Conservation (phyloP, 2,888 invertebrate genomes). For the Helleia helle region DNA sequence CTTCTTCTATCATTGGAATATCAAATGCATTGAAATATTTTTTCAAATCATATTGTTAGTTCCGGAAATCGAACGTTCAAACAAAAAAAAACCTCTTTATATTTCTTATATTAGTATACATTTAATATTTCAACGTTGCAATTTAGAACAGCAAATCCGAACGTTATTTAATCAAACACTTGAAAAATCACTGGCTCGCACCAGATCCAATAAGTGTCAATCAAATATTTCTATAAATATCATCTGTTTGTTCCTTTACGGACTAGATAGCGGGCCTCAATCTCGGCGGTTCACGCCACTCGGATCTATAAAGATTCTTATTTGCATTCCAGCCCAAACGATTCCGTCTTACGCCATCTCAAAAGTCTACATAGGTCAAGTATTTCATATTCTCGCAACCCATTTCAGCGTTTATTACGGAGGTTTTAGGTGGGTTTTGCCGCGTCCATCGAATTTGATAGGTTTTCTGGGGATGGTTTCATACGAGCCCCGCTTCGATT, state of each 20-base stretch:
- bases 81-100: too few species aligned
- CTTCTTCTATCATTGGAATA: too few species aligned
- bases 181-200: too few species aligned
- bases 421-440: constrained; percentile 9
- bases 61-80: too few species aligned
- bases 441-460: constrained; percentile 8
- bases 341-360: constrained; percentile 43
- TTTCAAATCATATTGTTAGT: too few species aligned
- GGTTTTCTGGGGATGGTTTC: constrained; percentile 19
- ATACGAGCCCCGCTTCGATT: constrained; percentile 15
- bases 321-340: constrained; percentile 55
- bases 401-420: constrained; percentile 15
- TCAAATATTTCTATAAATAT: not conserved
- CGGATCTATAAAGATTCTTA: constrained; percentile 49
- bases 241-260: constrained; percentile 54
- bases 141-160: too few species aligned
- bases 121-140: too few species aligned
- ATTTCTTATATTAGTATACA: too few species aligned
- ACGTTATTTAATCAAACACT: not conserved
- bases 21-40: too few species aligned
- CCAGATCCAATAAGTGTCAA: not conserved
- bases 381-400: constrained; percentile 12
- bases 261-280: constrained; percentile 50
- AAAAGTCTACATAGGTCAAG: constrained; percentile 47
- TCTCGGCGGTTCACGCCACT: constrained; percentile 41